Base-by-base conservation (phyloP, 1,140 invertebrate species). In the Platorchestia sp. region DNA sequence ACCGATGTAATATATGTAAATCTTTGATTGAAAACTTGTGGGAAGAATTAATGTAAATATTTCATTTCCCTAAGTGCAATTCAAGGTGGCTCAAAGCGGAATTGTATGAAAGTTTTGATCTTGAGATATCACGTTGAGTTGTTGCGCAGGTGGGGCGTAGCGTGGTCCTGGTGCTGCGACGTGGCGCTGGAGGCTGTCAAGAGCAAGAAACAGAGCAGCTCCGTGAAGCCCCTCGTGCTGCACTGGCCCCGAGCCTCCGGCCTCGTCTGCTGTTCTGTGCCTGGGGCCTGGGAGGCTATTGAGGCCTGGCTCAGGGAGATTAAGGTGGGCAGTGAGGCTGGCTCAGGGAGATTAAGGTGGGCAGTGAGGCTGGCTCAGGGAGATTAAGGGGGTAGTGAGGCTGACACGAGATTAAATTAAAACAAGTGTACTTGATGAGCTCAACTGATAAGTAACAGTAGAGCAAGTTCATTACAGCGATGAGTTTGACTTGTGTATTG, bases 191-290 rank as follows among this genome's bases (percentile, higher is more conserved):
- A 90, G 41, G 45, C 95, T n/a, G 95, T 96, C 6, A 95, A 93
- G 87, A 96, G 96, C 95, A 96, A 96, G 89, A 96, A 96, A 75
- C 59, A 96, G 44, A 96, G 91, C 93, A 91, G 86, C 51, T 95
- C 95, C 45, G 95, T 95, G n/a, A 96, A 96, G 95, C 96, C 96
- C 36, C 45, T 96, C 40, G 86, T 96, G 16, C 87, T 96, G 40
- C 45, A 95, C 45, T 53, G 96, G 87, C 95, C 96, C 47, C 95
- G 95, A 16, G 95, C 47, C 75, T 86, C 95, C n/a, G 86, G 95
- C 91, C 95, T 93, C 5, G 95, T 95, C 3, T 47, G 7, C 91
- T 95, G 96, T n/a, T 87, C 96, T 14, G 95, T 96, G 45, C 95
- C 47, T n/a, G 95, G 95, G 27, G 96, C 95, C 41, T 96, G 96